Conservation (phyloP, 2,113 vertebrate genomes). For the Myotis davidii region DNA sequence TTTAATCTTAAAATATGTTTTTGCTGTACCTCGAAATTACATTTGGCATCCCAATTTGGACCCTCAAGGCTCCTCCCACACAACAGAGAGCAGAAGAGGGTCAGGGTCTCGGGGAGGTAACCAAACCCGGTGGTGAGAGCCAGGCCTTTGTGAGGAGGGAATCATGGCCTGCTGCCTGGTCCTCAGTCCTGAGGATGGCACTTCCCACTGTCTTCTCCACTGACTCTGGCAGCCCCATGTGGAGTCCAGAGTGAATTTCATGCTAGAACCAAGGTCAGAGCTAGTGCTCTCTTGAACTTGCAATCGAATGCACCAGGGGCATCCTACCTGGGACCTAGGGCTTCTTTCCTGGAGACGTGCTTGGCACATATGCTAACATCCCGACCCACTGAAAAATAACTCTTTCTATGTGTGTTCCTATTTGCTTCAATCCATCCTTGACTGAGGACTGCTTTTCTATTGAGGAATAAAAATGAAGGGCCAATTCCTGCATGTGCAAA, state of each 20-base stretch:
- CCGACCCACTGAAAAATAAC: not conserved
- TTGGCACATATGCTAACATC: not conserved
- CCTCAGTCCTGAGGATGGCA: not conserved
- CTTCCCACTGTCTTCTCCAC: not conserved
- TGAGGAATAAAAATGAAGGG: not conserved
- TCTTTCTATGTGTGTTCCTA: not conserved
- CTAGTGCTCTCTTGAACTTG: not conserved
- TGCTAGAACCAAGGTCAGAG: not conserved
- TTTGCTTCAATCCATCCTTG: not conserved
- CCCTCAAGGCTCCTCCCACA: not conserved
- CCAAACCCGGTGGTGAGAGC: not conserved
- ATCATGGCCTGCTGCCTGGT: rapidly evolving
- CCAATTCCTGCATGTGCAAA: not conserved
- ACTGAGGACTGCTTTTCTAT: not conserved
- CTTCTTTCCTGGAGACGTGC: not conserved
- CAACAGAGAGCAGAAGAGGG: not conserved
- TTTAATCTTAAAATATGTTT: constrained; percentile 66
- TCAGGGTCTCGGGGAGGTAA: not conserved
- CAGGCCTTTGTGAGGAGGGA: no score
- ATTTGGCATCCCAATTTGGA: not conserved
- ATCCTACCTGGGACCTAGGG: not conserved
- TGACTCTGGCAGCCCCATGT: no score
- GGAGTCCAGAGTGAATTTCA: not conserved
- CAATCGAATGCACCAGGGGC: no score
- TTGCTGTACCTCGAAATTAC: constrained; percentile 70